A percentile compares a stretch with the other conserved stretches of the same genome.
Conservation (phyloP, 2,797 vertebrate genomes). For the Parambassis ranga region DNA sequence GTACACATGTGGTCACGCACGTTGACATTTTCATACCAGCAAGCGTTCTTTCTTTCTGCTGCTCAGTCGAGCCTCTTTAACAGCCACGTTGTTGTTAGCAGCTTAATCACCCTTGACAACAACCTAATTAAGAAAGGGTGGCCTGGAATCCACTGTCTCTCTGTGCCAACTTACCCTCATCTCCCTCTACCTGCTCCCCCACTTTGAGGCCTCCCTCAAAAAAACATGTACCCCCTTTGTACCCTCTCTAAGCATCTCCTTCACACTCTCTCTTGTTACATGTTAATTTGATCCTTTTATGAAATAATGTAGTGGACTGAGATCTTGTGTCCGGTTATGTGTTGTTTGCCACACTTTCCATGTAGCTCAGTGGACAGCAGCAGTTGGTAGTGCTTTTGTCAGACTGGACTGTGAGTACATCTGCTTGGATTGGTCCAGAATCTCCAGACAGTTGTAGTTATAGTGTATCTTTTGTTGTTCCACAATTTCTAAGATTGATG, state of each 20-base stretch:
- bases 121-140: constrained; percentile 70
- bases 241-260: constrained; percentile 4
- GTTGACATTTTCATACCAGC: not conserved
- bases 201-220: constrained; percentile 36
- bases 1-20: not conserved
- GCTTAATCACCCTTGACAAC: constrained; percentile 73
- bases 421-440: too few relatives aligned
- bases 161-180: constrained; percentile 39
- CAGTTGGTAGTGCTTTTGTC: too few relatives aligned
- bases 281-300: too few relatives aligned
- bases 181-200: constrained; percentile 27
- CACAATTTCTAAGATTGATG: too few relatives aligned
- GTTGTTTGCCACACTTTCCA: too few relatives aligned
- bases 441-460: too few relatives aligned
- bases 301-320: too few relatives aligned
- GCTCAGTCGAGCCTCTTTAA: constrained; percentile 25
- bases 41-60: constrained; percentile 17
- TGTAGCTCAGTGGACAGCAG: too few relatives aligned
- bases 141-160: constrained; percentile 58
- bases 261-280: constrained; percentile 1
- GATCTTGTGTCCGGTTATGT: too few relatives aligned
- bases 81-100: constrained; percentile 49
- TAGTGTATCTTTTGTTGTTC: too few relatives aligned
- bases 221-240: not conserved
- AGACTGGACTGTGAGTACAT: too few relatives aligned